phyloP scores from a whole-genome alignment of 2,888 invertebrate genomes.

The Pheosia gnoma region DNA sequence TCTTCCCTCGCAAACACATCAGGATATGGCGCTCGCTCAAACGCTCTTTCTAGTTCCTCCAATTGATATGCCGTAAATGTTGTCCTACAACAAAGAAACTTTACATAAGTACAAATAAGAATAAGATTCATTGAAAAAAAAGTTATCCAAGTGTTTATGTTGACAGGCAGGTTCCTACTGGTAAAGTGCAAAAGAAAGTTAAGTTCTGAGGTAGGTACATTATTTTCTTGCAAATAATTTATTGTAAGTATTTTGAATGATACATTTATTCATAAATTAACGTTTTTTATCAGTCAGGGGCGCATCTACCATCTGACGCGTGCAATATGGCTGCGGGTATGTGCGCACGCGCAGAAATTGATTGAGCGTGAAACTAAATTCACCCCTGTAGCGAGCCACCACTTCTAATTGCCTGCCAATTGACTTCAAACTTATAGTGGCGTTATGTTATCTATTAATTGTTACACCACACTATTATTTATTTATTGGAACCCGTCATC shows the following conservation, averaged over 20 bases:
- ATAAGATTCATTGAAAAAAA: too few relatives aligned
- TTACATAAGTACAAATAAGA: too few relatives aligned
- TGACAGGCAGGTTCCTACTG: too few relatives aligned
- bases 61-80: slow-evolving; percentile 98
- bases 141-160: too few relatives aligned
- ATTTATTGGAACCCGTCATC: slow-evolving; percentile 27
- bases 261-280: slow-evolving; percentile 60
- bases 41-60: slow-evolving; percentile 96
- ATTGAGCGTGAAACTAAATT: slow-evolving; percentile 83
- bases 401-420: slow-evolving; percentile 77
- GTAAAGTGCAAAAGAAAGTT: too few relatives aligned
- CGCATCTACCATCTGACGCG: slow-evolving; percentile 78
- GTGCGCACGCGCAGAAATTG: slow-evolving; percentile 76
- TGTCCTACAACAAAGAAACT: slow-evolving; percentile 86
- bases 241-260: slow-evolving; percentile 32
- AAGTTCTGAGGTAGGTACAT: too few relatives aligned
- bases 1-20: slow-evolving; percentile 98
- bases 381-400: slow-evolving; percentile 73
- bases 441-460: slow-evolving; percentile 51
- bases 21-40: slow-evolving; percentile 97
- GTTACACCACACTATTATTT: slow-evolving; percentile 40
- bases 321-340: slow-evolving; percentile 81
- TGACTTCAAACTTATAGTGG: slow-evolving; percentile 58
- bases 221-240: slow-evolving; percentile 11
- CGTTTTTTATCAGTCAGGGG: slow-evolving; percentile 46